phyloP scores from a whole-genome alignment of 2,113 vertebrate species.

The Gracilinanus agilis region DNA sequence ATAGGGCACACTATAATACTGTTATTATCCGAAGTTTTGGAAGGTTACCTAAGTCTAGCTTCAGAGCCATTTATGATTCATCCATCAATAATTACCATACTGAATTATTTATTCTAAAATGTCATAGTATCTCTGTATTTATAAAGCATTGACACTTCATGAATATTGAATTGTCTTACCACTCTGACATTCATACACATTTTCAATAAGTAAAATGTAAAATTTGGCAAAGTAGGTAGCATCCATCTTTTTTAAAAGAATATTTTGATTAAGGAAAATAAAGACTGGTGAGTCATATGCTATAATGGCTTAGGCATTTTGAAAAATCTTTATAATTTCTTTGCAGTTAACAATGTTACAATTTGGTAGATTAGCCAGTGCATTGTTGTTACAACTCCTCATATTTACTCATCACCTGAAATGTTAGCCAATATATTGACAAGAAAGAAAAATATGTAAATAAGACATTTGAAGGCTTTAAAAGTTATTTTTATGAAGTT shows the following conservation, averaged over 20 bases:
- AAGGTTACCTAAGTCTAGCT: neutral
- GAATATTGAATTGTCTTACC: neutral
- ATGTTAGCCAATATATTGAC: neutral
- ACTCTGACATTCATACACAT: neutral
- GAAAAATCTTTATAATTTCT: neutral
- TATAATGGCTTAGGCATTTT: neutral
- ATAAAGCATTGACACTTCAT: neutral
- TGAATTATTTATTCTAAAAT: neutral
- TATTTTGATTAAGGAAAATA: slow-evolving; percentile 1
- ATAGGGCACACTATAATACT: neutral
- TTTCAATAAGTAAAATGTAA: neutral
- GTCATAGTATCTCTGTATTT: neutral
- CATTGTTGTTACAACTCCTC: neutral
- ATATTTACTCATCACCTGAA: neutral
- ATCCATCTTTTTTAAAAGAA: neutral
- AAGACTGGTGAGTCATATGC: neutral
- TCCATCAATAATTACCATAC: slow-evolving; percentile 6
- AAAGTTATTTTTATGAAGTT: neutral
- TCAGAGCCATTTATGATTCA: neutral
- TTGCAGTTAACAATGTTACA: neutral
- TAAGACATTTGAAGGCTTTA: neutral
- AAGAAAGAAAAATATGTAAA: neutral
- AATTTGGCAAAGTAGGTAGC: neutral
- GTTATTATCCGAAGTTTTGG: neutral
- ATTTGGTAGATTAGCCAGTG: neutral